A percentile compares a stretch with the other conserved stretches of the same genome.
Evolutionary conservation across 2,113 vertebrate species (phyloP).

Genomic region (Microtus montanus): DNA sequence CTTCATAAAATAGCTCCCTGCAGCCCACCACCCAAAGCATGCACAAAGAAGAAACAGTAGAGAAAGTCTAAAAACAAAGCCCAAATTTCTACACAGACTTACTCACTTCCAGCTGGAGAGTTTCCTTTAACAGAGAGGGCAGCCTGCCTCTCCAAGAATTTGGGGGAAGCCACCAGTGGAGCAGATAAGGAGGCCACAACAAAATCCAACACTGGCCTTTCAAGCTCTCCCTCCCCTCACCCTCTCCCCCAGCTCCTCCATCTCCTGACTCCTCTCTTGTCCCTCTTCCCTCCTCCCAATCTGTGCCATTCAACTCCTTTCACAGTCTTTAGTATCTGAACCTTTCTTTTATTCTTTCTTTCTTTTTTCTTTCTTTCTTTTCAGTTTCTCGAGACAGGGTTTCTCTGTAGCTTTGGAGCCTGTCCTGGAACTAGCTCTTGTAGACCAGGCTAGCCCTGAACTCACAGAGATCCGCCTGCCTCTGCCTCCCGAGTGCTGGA

Average conservation of each 20-base stretch:
- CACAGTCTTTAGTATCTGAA: neutral
- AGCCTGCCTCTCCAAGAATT: neutral
- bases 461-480: too few species aligned
- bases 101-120: neutral
- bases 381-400: too few species aligned
- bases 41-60: neutral
- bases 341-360: neutral
- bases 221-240: neutral
- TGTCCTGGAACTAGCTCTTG: too few species aligned
- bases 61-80: constrained; percentile 5
- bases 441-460: too few species aligned
- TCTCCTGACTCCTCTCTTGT: neutral
- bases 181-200: neutral
- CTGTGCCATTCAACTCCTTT: neutral
- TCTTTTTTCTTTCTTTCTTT: too few species aligned
- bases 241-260: too few species aligned
- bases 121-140: constrained; percentile 5
- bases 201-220: neutral
- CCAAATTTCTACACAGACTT: neutral
- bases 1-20: neutral
- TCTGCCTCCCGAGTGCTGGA: too few species aligned
- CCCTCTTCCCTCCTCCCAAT: neutral
- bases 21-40: neutral
- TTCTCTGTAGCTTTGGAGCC: too few species aligned
- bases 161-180: neutral